phyloP scores from a whole-genome alignment of 2,113 vertebrate genomes.

The Danionella cerebrum region DNA sequence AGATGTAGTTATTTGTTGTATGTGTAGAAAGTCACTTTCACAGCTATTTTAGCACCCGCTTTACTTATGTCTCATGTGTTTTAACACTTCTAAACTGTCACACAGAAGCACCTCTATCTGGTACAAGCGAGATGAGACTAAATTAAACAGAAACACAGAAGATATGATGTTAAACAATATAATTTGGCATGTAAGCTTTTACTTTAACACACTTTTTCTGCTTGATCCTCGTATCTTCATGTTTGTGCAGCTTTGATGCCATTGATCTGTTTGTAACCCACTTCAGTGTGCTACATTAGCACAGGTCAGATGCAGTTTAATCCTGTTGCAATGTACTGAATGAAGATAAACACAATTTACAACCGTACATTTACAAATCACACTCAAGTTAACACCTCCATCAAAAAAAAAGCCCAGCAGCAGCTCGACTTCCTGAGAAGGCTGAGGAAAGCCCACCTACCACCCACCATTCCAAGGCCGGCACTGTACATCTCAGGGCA shows the following conservation, averaged over 20 bases:
- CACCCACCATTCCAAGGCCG: too few relatives aligned
- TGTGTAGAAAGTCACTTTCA: background rate
- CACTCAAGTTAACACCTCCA: too few relatives aligned
- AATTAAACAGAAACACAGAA: background rate
- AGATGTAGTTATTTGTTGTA: background rate
- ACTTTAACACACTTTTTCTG: background rate
- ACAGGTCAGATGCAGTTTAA: constrained; percentile 28
- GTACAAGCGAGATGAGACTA: background rate
- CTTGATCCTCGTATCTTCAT: background rate
- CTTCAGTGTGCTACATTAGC: constrained; percentile 11
- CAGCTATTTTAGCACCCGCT: background rate
- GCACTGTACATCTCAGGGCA: too few relatives aligned
- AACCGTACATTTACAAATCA: background rate
- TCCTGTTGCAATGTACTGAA: constrained; percentile 24
- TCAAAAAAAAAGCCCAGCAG: too few relatives aligned
- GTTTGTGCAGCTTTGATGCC: constrained; percentile 4
- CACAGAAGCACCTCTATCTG: background rate
- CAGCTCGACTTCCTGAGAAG: too few relatives aligned
- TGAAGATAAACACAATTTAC: constrained; percentile 24
- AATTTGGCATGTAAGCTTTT: background rate
- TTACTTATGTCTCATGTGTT: background rate
- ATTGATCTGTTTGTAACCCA: constrained; percentile 23
- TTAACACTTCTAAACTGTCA: background rate
- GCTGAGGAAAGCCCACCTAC: too few relatives aligned
- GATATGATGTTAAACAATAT: background rate